A percentile compares a stretch with the other conserved stretches of the same genome.
phyloP scores from a whole-genome alignment of 2,888 invertebrate species.

The Vesta saturnalis region DNA sequence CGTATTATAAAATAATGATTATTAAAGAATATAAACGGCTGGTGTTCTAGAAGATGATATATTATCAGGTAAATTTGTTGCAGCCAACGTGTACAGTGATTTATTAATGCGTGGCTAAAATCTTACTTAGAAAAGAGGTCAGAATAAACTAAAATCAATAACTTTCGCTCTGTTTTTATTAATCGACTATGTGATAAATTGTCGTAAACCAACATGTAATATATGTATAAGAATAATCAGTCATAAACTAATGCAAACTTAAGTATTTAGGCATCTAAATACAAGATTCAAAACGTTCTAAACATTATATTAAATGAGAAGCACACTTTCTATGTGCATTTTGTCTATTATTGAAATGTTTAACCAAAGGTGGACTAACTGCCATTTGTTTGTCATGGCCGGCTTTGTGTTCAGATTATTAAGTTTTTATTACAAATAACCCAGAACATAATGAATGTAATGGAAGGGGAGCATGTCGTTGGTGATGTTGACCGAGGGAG shows the following conservation, averaged over 20 bases:
- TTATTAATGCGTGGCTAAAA: background rate
- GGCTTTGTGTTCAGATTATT: background rate
- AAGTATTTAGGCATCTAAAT: background rate
- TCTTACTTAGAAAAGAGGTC: background rate
- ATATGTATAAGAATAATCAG: background rate
- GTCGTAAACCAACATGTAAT: background rate
- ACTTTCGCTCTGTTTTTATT: background rate
- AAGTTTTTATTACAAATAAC: background rate
- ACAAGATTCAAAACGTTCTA: background rate
- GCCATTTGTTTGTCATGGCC: background rate
- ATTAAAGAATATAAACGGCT: background rate
- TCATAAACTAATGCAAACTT: background rate
- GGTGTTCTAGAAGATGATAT: background rate
- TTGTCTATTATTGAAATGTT: background rate
- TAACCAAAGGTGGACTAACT: too few species aligned
- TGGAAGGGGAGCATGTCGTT: background rate
- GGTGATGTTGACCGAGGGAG: background rate
- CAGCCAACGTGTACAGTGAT: too few species aligned
- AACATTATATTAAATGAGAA: background rate
- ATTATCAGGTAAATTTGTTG: background rate
- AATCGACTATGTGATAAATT: background rate
- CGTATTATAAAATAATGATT: background rate
- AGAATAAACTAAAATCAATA: background rate
- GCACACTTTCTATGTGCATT: background rate
- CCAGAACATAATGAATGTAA: too few species aligned